A percentile compares a stretch with the other conserved stretches of the same genome.
These are phyloP conservation scores for Triplophysa rosa DNA, from an alignment of 2,113 vertebrate genomes.

Conservation along the genomic window DNA sequence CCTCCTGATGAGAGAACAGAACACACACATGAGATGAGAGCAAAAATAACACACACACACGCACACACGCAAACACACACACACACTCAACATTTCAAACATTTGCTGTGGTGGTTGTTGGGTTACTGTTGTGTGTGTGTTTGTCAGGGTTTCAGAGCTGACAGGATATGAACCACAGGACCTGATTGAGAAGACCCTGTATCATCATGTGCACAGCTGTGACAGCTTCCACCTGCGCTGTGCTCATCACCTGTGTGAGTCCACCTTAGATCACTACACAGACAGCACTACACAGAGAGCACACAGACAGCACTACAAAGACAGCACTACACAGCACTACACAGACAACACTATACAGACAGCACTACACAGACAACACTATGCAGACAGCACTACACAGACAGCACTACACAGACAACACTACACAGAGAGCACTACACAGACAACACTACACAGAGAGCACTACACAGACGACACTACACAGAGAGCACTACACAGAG, in stretches of 20 bases:
- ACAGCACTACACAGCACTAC: no score
- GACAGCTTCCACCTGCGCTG: constrained; percentile 96
- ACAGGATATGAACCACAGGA: constrained; percentile 99
- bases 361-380: no score
- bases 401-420: no score
- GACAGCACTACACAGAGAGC: no score
- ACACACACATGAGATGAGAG: background rate
- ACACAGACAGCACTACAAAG: no score
- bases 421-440: no score
- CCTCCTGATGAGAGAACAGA: background rate
- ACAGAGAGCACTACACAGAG: no score
- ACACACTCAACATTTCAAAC: background rate
- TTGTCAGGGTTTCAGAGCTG: constrained; percentile 88
- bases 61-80: no score
- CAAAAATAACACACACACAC: background rate
- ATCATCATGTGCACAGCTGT: constrained; percentile 96
- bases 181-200: constrained; percentile 97
- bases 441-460: no score
- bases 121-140: constrained; percentile 41
- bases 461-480: no score
- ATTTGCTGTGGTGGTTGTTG: constrained; percentile 16
- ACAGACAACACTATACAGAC: no score
- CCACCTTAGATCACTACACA: background rate
- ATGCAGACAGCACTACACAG: no score
- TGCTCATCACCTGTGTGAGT: constrained; percentile 95